Percentiles rank a stretch among this genome's conserved stretches.
phyloP scores from a whole-genome alignment of 2,797 vertebrate genomes.

The Aplochiton taeniatus region DNA sequence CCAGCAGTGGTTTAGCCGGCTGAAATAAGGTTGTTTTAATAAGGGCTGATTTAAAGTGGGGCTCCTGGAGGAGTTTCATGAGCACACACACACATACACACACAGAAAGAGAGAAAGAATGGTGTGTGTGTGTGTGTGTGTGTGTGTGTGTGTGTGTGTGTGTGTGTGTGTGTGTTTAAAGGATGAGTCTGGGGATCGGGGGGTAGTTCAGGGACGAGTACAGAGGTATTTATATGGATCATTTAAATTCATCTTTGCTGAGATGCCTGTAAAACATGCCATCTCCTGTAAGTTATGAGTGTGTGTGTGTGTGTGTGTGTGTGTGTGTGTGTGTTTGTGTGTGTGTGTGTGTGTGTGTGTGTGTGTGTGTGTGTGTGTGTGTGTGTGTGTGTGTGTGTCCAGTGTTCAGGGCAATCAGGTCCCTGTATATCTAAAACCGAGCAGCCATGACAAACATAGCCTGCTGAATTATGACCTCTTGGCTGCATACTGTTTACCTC shows the following conservation, averaged over 20 bases:
- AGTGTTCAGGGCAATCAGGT: slow-evolving; percentile 38
- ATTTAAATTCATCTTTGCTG: slow-evolving; percentile 58
- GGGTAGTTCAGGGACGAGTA: slow-evolving; percentile 22
- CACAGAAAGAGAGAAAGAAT: slow-evolving; percentile 12
- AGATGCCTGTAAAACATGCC: slow-evolving; percentile 48
- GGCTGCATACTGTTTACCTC: slow-evolving; percentile 53
- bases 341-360: slow-evolving; percentile 4
- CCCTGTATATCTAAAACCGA: slow-evolving; percentile 54
- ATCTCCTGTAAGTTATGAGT: slow-evolving; percentile 46
- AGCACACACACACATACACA: slow-evolving; percentile 21
- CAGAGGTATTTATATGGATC: slow-evolving; percentile 48
- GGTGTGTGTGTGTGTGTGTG: neutral
- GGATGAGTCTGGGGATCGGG: slow-evolving; percentile 9
- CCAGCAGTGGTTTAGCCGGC: slow-evolving; percentile 64
- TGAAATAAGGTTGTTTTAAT: slow-evolving; percentile 77
- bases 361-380: slow-evolving; percentile 4
- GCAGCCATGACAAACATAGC: slow-evolving; percentile 62
- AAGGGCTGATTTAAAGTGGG: slow-evolving; percentile 71
- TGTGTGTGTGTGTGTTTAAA: neutral
- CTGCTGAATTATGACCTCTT: slow-evolving; percentile 60
- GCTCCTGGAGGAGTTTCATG: slow-evolving; percentile 55
- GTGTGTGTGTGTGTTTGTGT: slow-evolving; percentile 19
- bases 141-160: neutral
- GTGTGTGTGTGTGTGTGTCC: slow-evolving; percentile 31
- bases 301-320: neutral